Conservation (phyloP, 2,888 invertebrate species). For the Achlya flavicornis region DNA sequence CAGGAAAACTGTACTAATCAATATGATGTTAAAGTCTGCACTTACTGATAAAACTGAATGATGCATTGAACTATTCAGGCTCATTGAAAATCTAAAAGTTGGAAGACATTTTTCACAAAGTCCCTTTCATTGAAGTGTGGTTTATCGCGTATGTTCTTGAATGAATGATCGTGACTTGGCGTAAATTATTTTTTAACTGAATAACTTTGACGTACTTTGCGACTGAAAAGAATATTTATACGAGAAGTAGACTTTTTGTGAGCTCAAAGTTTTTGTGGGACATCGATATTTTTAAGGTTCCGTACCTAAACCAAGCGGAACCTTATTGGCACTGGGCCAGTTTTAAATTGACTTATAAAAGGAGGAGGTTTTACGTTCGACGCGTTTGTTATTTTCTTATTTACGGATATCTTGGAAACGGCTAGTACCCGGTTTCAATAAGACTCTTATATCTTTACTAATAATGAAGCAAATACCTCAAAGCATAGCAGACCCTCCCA, state of each 20-base stretch:
- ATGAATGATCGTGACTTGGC: constrained; percentile 12
- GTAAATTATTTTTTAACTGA: constrained; percentile 12
- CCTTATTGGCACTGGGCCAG: no score
- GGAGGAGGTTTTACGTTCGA: no score
- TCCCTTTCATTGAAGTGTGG: background rate
- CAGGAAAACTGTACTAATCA: background rate
- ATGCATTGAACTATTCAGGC: background rate
- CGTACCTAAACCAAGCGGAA: no score
- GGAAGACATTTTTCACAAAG: constrained; percentile 1
- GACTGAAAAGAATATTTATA: background rate
- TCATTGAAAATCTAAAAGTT: constrained; percentile 5
- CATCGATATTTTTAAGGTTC: no score
- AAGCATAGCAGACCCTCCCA: no score
- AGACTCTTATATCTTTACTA: no score
- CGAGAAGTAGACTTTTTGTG: background rate
- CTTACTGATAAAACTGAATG: background rate
- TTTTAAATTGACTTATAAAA: no score
- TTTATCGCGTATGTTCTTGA: constrained; percentile 8
- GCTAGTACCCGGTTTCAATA: no score
- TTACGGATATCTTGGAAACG: no score
- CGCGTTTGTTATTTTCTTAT: no score
- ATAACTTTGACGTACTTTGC: constrained; percentile 8
- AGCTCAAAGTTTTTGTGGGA: background rate
- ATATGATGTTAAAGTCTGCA: background rate
- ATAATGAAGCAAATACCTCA: no score